phyloP scores from a whole-genome alignment of 1,140 invertebrate genomes.

The Carposina sasakii region DNA sequence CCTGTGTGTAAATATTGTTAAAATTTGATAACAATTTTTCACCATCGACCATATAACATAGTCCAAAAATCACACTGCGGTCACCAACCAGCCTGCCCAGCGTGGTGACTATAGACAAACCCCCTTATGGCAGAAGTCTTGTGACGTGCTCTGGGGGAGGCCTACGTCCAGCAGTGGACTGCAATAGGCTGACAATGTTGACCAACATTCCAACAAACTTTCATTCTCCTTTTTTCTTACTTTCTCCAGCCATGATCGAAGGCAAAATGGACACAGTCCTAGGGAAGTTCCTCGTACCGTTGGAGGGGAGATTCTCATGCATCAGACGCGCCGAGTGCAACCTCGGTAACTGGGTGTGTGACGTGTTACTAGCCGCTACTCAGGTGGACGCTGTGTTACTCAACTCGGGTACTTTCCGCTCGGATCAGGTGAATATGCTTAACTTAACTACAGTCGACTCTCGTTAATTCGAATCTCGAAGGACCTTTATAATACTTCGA shows the following conservation, averaged over 20 bases:
- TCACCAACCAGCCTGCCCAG: no score
- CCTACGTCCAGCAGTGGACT: no score
- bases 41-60: no score
- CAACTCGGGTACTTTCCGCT: slow-evolving; percentile 79
- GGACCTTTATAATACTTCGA: neutral
- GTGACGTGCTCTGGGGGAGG: no score
- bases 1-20: no score
- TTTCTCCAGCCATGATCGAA: slow-evolving; percentile 80
- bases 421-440: neutral
- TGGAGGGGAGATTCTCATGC: slow-evolving; percentile 87
- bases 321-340: slow-evolving; percentile 90
- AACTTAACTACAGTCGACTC: neutral
- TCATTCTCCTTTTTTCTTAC: no score
- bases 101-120: no score
- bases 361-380: slow-evolving; percentile 87
- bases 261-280: slow-evolving; percentile 88
- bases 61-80: no score
- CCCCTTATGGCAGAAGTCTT: no score
- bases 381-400: slow-evolving; percentile 88
- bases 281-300: slow-evolving; percentile 84
- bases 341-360: slow-evolving; percentile 92
- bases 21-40: no score
- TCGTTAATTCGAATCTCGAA: neutral
- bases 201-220: no score
- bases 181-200: no score